A percentile compares a stretch with the other conserved stretches of the same genome.
Conservation (phyloP, 2,113 vertebrate species). For the Eclectus roratus region DNA sequence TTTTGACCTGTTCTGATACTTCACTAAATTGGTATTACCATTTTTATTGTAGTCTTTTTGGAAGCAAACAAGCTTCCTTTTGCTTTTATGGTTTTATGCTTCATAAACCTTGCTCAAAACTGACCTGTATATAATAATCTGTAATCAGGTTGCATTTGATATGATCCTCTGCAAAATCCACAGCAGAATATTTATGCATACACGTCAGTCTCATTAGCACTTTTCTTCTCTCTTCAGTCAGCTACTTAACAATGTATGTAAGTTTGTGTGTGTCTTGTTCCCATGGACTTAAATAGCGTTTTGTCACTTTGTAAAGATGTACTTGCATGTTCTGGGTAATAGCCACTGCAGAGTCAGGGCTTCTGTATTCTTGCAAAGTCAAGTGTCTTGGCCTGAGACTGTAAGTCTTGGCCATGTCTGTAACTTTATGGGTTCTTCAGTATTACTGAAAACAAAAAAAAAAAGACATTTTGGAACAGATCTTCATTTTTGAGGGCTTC, state of each 20-base stretch:
- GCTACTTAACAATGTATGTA: rapidly evolving
- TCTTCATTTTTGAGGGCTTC: neutral
- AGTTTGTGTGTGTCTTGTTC: neutral
- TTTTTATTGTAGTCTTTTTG: neutral
- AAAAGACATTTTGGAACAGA: neutral
- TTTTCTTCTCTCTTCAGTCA: neutral
- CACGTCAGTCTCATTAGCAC: neutral
- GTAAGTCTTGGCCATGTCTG: neutral
- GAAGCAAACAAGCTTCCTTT: constrained; percentile 32
- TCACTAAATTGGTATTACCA: neutral
- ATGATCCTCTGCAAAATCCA: neutral
- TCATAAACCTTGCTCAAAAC: neutral
- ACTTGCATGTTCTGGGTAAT: neutral
- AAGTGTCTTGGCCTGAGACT: neutral
- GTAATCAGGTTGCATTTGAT: neutral
- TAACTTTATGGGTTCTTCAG: neutral
- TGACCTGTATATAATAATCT: neutral
- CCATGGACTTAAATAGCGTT: neutral
- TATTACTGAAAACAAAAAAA: neutral
- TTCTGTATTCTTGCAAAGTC: neutral
- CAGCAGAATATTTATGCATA: neutral
- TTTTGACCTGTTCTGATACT: constrained; percentile 21
- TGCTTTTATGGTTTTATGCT: constrained; percentile 4
- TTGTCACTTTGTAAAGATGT: neutral
- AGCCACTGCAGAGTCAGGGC: neutral